Base-by-base conservation (phyloP, 2,888 invertebrate genomes). In the Andrena camellia region DNA sequence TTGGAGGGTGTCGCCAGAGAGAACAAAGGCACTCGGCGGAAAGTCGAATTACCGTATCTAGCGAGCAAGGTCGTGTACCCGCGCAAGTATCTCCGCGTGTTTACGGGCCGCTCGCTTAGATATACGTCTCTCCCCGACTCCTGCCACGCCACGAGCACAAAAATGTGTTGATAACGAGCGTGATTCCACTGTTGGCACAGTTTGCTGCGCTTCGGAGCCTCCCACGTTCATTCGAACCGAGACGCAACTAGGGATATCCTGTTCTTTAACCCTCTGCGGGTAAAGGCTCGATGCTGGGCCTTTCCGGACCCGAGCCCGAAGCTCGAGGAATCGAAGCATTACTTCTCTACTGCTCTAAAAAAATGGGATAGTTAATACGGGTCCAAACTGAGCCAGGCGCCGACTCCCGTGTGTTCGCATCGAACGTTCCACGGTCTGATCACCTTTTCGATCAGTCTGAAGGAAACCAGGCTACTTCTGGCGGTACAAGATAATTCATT, bases 11-110 rank as follows among this genome's bases (percentile, higher is more conserved):
- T 86, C 87, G 84, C 88, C 86, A 82, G 81, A 72, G 69, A 78
- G 88, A 90, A 90, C 89, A 91, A 91, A 91, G 88, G 81, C 81
- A 77, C 88, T 87, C 87, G 89, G 86, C 86, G 81, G 74, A 88
- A 90, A 90, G 84, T 87, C 82, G 85, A 89, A 83, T 78, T 86
- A 82, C 77, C 82, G 86, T 86, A 89, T 88, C 88, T 80, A 84
- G 80, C 74, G 68, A 76, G 75, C 81, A 74, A 85, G 81, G 83
- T 83, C 84, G 88, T 85, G 80, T 81, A 89, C 86, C 88, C 89
- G 83, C 83, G 75, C 75, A 87, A 84, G 76, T 82, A 69, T 73
- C 57, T 66, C 64, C 5, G 76, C 23, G 57, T 76, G 72, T 74
- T 79, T 81, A 79, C 83, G 68, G 42, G 42, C 62, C 26, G 50